Evolutionary conservation across 1,140 invertebrate genomes (phyloP).

Genomic region (Caerostris darwini): DNA sequence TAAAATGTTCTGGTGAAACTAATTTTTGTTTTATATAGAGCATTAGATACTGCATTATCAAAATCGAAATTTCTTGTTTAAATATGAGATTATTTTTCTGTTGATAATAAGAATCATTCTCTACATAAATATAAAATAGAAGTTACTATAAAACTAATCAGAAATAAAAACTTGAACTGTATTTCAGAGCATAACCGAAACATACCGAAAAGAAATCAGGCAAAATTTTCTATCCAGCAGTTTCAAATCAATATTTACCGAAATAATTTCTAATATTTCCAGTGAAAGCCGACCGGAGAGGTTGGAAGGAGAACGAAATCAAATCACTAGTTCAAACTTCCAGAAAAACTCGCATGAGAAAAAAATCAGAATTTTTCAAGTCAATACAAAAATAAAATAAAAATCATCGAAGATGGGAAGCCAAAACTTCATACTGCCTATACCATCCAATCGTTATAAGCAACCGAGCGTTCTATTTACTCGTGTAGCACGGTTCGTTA

Average conservation of each 20-base stretch:
- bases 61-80: no score
- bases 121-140: no score
- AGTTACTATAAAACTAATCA: no score
- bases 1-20: no score
- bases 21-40: no score
- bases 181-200: neutral
- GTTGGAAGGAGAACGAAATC: neutral
- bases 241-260: slow-evolving; percentile 30
- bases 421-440: slow-evolving; percentile 42
- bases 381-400: neutral
- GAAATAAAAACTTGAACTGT: no score
- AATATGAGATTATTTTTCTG: no score
- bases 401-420: neutral
- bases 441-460: slow-evolving; percentile 58
- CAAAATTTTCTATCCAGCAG: neutral
- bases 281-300: neutral
- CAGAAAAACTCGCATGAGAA: slow-evolving; percentile 17
- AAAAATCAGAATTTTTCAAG: slow-evolving; percentile 43
- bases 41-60: no score
- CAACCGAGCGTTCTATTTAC: slow-evolving; percentile 65
- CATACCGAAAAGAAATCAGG: neutral
- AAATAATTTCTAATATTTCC: slow-evolving; percentile 70
- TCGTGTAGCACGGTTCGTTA: slow-evolving; percentile 55
- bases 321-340: slow-evolving; percentile 47
- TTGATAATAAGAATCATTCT: no score